Conservation (phyloP, 1,140 invertebrate genomes). For the Zaprionus inermis region DNA sequence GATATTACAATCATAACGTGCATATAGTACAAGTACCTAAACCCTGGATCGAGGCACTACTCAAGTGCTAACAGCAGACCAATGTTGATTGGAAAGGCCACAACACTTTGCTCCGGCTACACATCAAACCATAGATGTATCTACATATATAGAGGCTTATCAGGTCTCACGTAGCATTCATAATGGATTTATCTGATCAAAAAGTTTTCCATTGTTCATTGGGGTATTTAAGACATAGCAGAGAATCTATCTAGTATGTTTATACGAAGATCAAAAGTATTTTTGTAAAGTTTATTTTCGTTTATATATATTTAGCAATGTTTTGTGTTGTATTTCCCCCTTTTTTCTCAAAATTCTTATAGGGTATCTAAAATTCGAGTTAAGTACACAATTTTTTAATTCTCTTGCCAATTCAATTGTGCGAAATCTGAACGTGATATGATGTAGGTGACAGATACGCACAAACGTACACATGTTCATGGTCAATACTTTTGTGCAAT, state of each 20-base stretch:
- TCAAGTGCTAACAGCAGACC: conserved; percentile 23
- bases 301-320: no score
- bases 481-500: conserved; percentile 26
- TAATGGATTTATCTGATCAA: conserved; percentile 6
- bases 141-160: conserved; percentile 9
- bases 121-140: background rate
- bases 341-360: background rate
- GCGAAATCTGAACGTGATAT: conserved; percentile 35
- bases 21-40: conserved; percentile 22
- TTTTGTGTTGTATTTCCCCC: no score
- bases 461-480: conserved; percentile 8
- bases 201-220: background rate
- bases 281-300: background rate
- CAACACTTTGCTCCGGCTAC: no score
- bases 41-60: conserved; percentile 7
- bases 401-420: conserved; percentile 1
- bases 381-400: background rate
- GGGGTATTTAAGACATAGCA: background rate
- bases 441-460: conserved; percentile 36
- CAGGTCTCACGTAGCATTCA: conserved; percentile 21
- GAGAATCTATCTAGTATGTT: background rate
- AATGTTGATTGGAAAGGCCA: conserved; percentile 10
- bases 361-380: conserved; percentile 23
- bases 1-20: conserved; percentile 27
- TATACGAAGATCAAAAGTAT: background rate